Base-by-base conservation (phyloP, 2,888 invertebrate genomes). In the Caenorhabditis sp. region DNA sequence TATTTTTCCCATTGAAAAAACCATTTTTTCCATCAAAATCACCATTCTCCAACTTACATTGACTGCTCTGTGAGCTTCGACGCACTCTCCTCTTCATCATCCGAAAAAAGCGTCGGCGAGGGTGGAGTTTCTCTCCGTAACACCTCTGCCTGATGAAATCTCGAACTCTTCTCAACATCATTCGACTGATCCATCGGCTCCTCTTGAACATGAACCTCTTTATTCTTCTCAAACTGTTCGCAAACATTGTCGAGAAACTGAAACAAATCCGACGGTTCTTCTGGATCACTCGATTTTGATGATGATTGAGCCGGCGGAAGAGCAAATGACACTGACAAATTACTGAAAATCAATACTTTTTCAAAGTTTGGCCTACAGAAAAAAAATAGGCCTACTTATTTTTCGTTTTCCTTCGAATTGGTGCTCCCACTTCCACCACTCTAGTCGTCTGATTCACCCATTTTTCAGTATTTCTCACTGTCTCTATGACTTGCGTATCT, bases 201-300 rank as follows among this genome's bases (percentile, higher is more conserved):
- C n/a, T n/a, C n/a, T n/a, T n/a, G n/a, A n/a, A n/a, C n/a, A n/a
- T n/a, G n/a, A n/a, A n/a, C n/a, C n/a, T n/a, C n/a, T n/a, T n/a
- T n/a, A n/a, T n/a, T n/a, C n/a, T 36, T 58, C 20, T 20, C 27
- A 20, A 2, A 10, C 17, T 43, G 2, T 43, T 17, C 43, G 14
- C 67, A 25, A 14, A 67, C 23, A 1, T 61, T 58, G 12, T 72
- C 64, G 5, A 72, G 43, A 10, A 64, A 27, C 0, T 67, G 53
- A 14, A 43, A 43, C 5, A 54, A 17, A 26, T 61, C 49, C 12
- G 60, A 60, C 0, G 53, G 17, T 25, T 56, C 27, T 56, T 56
- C 17, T 17, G 56, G 25, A 10, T 5, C 14, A 2, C 7, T 26
- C 3, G 56, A 26, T 17, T 56, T 23, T 5, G 20, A 26, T 1